These are phyloP conservation scores for Eurypyga helias DNA, from an alignment of 2,113 vertebrate genomes.

Conservation along the genomic window DNA sequence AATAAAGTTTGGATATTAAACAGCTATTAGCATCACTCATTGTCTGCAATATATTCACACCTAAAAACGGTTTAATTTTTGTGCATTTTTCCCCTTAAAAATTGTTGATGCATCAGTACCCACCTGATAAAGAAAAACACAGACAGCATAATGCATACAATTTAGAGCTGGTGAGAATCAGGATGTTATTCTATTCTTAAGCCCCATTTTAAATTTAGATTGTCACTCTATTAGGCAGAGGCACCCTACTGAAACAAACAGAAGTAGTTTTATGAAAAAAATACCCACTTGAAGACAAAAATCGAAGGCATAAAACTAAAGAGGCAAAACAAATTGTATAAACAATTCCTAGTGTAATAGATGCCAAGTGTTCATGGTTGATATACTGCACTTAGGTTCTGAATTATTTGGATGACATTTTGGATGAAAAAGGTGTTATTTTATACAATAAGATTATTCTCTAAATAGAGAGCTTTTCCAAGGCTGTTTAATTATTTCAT, in stretches of 20 bases:
- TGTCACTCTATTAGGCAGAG: not conserved
- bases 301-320: not conserved
- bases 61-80: not conserved
- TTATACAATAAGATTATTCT: not conserved
- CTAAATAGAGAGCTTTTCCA: not conserved
- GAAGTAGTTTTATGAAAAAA: not conserved
- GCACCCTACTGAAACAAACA: not conserved
- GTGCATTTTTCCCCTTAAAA: not conserved
- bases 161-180: not conserved
- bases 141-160: not conserved
- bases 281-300: not conserved
- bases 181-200: not conserved
- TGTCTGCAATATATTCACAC: not conserved
- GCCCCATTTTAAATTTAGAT: not conserved
- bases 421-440: not conserved
- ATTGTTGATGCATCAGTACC: not conserved
- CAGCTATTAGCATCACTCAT: not conserved
- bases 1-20: not conserved
- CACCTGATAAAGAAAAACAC: not conserved
- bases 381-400: not conserved
- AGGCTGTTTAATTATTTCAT: constrained; percentile 30
- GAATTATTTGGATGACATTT: not conserved
- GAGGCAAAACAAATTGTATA: not conserved
- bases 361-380: not conserved
- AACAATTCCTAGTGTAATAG: not conserved